A percentile compares a stretch with the other conserved stretches of the same genome.
Evolutionary conservation across 2,888 invertebrate species (phyloP).

Genomic region (Salticus scenicus): DNA sequence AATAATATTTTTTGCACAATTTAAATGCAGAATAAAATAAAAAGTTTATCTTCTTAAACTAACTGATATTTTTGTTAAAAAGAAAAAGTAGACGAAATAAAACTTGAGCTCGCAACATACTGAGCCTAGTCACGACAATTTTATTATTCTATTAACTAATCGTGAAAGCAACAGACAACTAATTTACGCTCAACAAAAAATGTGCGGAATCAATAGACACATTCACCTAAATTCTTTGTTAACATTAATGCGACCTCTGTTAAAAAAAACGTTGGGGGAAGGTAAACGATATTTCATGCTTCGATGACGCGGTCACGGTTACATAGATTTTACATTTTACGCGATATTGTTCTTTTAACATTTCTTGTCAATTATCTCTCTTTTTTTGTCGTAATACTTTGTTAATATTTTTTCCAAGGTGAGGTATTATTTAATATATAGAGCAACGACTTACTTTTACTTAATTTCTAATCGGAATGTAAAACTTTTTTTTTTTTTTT

Average conservation of each 20-base stretch:
- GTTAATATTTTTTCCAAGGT: neutral
- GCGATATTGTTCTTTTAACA: neutral
- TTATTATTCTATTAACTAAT: too few relatives aligned
- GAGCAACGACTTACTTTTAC: neutral
- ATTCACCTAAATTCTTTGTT: constrained; percentile 1
- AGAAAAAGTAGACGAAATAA: too few relatives aligned
- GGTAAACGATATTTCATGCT: neutral
- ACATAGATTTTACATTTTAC: neutral
- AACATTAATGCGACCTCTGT: neutral
- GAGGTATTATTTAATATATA: neutral
- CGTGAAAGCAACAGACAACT: neutral
- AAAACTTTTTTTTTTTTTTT: neutral
- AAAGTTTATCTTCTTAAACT: too few relatives aligned
- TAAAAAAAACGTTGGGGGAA: neutral
- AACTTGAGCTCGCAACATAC: too few relatives aligned
- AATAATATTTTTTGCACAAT: too few relatives aligned
- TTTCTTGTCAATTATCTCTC: constrained; percentile 13
- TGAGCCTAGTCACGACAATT: too few relatives aligned
- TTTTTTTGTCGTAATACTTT: neutral
- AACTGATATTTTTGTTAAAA: too few relatives aligned
- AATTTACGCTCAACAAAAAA: neutral
- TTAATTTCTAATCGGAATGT: neutral
- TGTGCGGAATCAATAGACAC: neutral
- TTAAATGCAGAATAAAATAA: too few relatives aligned
- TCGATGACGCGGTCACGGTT: constrained; percentile 1